Evolutionary conservation across 2,888 invertebrate genomes (phyloP), one percentile per base, ranked within the genome.

Genomic region (Physocephala rufipes): DNA sequence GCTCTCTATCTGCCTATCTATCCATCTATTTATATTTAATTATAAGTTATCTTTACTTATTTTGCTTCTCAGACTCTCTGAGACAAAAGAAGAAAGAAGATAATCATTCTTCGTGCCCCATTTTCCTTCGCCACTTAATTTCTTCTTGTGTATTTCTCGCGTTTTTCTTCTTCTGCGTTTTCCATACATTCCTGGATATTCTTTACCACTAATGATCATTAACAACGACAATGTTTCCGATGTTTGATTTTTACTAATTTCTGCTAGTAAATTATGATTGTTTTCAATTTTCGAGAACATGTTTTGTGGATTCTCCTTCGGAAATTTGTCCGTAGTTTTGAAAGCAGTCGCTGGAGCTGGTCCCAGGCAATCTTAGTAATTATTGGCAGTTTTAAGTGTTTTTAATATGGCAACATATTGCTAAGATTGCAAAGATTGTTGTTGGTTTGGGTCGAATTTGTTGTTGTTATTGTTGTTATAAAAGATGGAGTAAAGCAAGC

Each of bases 351-450:
- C 49, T 12, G n/a, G 49, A 3, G 3, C 3, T 49, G 5, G 15
- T 49, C 16, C 12, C 26, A 26, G 24, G 16, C 53, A 13, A 26
- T 9, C 5, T 28, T 58, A 58, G 21, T 53, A 21, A 58, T 58
- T 58, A 58, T 24, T 24, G 58, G 9, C 16, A 9, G 28, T 15
- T 28, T 58, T 58, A 58, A 58, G 58, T 58, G 58, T 28, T 58
- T 58, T 58, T 28, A 58, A 58, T 26, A 28, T 9, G 24, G 24
- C 26, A 15, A 58, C 58, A 58, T 21, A 9, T 28, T 12, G 58
- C 12, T 58, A 26, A 21, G n/a, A 1, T n/a, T n/a, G 5, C 51
- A 49, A 4, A 51, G n/a, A n/a, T 36, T 4, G 36, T 9, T 36
- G 36, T 7, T 21, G 53, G 4, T 21, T 5, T 21, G 21, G 21